phyloP scores from a whole-genome alignment of 2,888 invertebrate species.

The Lasioglossum figueresi region DNA sequence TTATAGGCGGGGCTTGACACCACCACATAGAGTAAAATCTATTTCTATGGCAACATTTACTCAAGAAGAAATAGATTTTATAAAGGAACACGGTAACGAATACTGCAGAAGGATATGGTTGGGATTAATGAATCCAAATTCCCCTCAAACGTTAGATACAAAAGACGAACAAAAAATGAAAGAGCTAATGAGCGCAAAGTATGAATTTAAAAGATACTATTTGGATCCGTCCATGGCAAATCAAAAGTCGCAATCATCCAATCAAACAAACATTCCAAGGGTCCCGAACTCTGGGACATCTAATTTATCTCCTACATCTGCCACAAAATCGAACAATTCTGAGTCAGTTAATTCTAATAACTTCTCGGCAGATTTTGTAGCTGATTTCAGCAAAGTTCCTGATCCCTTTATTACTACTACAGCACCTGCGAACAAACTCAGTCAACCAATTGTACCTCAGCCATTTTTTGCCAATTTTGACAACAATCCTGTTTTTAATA shows the following conservation, averaged over 20 bases:
- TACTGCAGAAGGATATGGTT: constrained; percentile 97
- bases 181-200: constrained; percentile 97
- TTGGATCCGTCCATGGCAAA: constrained; percentile 79
- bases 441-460: constrained; percentile 78
- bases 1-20: constrained; percentile 96
- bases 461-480: constrained; percentile 90
- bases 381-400: constrained; percentile 82
- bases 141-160: constrained; percentile 85
- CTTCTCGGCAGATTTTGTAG: constrained; percentile 81
- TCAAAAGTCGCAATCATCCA: constrained; percentile 64
- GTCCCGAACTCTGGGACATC: constrained; percentile 76
- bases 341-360: constrained; percentile 72
- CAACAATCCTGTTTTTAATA: constrained; percentile 88
- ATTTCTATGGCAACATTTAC: constrained; percentile 99
- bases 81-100: constrained; percentile 96
- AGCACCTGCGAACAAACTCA: constrained; percentile 69
- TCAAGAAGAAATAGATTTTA: constrained; percentile 96
- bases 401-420: constrained; percentile 77
- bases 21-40: constrained; percentile 99
- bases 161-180: constrained; percentile 95
- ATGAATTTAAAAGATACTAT: constrained; percentile 94
- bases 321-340: constrained; percentile 67
- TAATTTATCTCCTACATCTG: constrained; percentile 65
- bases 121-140: constrained; percentile 91
- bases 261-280: constrained; percentile 75